These are phyloP conservation scores for silkworm (Bombyx mori) DNA, from an alignment of 1,140 invertebrate genomes.

Conservation along the genomic window ASM3026992v2 NC_085121.1:10094501-10095000, in stretches of 20 bases:
- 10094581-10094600: too few species aligned
- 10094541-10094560: too few species aligned
- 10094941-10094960: slow-evolving; percentile 1
- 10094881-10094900: slow-evolving; percentile 65
- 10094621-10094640: too few species aligned
- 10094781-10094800: slow-evolving; percentile 64
- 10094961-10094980: neutral
- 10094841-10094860: slow-evolving; percentile 40
- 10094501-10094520: too few species aligned
- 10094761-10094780: slow-evolving; percentile 58
- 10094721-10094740: slow-evolving; percentile 20
- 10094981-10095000: neutral
- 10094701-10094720: too few species aligned
- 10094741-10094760: slow-evolving; percentile 57
- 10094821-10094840: slow-evolving; percentile 67
- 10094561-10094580: too few species aligned
- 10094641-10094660: too few species aligned
- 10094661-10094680: too few species aligned
- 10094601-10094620: too few species aligned
- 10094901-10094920: slow-evolving; percentile 63
- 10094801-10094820: slow-evolving; percentile 67
- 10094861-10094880: slow-evolving; percentile 49
- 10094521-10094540: too few species aligned
- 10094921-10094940: slow-evolving; percentile 3
- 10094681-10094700: too few species aligned